phyloP scores from a whole-genome alignment of 2,888 invertebrate genomes.

The Melinaea marsaeus region DNA sequence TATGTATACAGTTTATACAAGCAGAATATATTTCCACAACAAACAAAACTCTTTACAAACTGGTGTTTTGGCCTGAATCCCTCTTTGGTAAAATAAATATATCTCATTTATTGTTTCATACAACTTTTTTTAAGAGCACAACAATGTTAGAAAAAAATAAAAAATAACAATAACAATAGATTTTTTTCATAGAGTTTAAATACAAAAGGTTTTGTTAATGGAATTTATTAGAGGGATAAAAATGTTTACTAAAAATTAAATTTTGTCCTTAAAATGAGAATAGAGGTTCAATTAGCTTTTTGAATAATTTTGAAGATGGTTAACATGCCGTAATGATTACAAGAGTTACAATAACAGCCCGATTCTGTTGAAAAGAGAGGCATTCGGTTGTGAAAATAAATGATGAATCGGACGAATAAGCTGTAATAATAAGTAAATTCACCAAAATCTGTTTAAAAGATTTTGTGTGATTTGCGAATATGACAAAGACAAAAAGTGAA shows the following conservation, averaged over 20 bases:
- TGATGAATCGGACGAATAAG: too few species aligned
- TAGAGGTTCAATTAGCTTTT: background rate
- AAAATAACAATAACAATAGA: conserved; percentile 38
- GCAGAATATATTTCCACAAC: background rate
- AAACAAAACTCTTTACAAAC: conserved; percentile 1
- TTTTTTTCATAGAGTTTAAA: conserved; percentile 29
- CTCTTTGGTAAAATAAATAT: background rate
- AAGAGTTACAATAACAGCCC: too few species aligned
- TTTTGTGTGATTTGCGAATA: too few species aligned
- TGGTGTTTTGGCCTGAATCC: conserved; percentile 1
- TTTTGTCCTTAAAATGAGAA: conserved; percentile 9
- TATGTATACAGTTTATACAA: too few species aligned
- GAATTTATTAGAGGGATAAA: conserved; percentile 28
- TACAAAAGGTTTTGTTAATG: conserved; percentile 37
- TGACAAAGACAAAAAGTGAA: too few species aligned
- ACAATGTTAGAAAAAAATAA: conserved; percentile 3
- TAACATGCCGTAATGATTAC: background rate
- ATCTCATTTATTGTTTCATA: conserved; percentile 6
- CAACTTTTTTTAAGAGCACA: conserved; percentile 1
- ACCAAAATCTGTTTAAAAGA: too few species aligned
- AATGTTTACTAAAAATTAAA: conserved; percentile 12
- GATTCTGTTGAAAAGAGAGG: too few species aligned
- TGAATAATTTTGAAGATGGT: background rate
- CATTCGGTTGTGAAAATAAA: too few species aligned
- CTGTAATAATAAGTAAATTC: too few species aligned